A percentile compares a stretch with the other conserved stretches of the same genome.
These are phyloP conservation scores for Cepphus grylle DNA, from an alignment of 2,113 vertebrate species.

Conservation along the genomic window DNA sequence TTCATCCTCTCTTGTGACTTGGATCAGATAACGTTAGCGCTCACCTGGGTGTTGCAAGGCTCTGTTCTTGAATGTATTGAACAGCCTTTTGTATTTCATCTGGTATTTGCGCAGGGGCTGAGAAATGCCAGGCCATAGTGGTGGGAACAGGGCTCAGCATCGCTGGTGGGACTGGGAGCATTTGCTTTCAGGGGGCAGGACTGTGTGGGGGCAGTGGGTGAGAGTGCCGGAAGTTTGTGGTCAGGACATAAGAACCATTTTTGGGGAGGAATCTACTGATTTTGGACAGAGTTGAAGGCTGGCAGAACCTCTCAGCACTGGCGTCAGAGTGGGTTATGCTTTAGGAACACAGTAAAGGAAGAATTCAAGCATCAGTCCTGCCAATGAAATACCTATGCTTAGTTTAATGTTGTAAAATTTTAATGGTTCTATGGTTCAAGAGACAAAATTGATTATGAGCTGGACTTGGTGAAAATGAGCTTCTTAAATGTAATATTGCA, in stretches of 20 bases:
- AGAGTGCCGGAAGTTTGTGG: background rate
- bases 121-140: fast-evolving
- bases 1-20: background rate
- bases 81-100: background rate
- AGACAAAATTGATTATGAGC: background rate
- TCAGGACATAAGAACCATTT: background rate
- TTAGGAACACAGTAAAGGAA: background rate
- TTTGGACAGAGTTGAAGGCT: background rate
- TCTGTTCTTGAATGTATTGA: fast-evolving
- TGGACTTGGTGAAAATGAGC: background rate
- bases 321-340: fast-evolving
- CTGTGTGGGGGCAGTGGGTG: too few relatives aligned
- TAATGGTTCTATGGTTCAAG: background rate
- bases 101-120: background rate
- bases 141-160: background rate
- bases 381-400: background rate
- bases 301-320: background rate
- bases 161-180: fast-evolving
- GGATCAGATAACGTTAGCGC: fast-evolving
- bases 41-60: background rate
- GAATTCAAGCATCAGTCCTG: background rate
- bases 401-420: background rate
- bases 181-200: background rate
- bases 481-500: background rate
- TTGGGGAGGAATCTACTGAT: background rate